phyloP scores from a whole-genome alignment of 2,888 invertebrate genomes.

The Serripes groenlandicus region DNA sequence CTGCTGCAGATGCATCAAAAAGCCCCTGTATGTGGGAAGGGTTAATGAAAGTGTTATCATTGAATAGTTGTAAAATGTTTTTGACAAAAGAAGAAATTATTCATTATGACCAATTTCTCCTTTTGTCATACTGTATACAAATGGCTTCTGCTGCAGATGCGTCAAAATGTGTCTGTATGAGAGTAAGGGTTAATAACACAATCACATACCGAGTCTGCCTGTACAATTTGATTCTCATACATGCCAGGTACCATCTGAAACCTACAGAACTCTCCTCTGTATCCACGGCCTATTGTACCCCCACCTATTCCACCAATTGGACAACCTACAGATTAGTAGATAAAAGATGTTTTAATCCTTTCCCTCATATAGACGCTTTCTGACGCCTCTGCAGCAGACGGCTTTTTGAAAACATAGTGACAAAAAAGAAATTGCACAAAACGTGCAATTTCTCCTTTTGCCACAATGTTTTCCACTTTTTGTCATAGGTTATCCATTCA shows the following conservation, averaged over 20 bases:
- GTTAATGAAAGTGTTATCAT: no score
- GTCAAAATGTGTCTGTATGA: not conserved
- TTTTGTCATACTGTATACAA: not conserved
- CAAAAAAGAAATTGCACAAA: no score
- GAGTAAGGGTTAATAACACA: not conserved
- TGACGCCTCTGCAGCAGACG: no score
- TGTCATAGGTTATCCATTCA: no score
- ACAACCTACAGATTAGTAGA: conserved; percentile 91
- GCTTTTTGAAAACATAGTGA: no score
- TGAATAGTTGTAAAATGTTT: no score
- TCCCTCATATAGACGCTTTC: no score
- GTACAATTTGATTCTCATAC: conserved; percentile 94
- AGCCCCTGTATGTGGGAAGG: no score
- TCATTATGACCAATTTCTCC: not conserved
- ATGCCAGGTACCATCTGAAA: conserved; percentile 95
- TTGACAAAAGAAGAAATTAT: not conserved
- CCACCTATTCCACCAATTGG: conserved; percentile 94
- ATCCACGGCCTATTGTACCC: conserved; percentile 96
- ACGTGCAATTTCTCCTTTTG: no score
- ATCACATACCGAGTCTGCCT: conserved; percentile 89
- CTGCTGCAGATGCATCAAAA: no score
- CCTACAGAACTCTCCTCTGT: conserved; percentile 96
- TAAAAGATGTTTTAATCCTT: no score
- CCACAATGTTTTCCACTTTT: no score
- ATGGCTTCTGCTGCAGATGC: not conserved